Percentiles rank a stretch among this genome's conserved stretches.
Conservation (phyloP, 2,888 invertebrate genomes). For the Dastarcus helophoroides region DNA sequence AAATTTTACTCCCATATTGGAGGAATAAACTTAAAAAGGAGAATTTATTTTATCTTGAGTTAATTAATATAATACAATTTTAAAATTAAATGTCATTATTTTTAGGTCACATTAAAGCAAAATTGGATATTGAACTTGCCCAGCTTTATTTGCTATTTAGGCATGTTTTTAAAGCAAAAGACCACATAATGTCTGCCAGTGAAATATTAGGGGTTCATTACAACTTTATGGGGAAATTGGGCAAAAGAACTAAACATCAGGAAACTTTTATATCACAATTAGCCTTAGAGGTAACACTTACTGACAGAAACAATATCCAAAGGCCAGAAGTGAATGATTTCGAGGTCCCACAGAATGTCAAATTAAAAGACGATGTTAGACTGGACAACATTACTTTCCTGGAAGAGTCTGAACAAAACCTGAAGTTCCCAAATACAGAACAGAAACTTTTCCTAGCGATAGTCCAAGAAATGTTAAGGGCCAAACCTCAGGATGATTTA, state of each 20-base stretch:
- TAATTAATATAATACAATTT: no score
- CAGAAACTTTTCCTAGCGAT: slow-evolving; percentile 70
- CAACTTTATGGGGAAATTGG: slow-evolving; percentile 65
- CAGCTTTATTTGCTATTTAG: slow-evolving; percentile 64
- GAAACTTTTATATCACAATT: slow-evolving; percentile 73
- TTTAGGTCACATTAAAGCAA: slow-evolving; percentile 27
- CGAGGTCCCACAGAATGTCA: slow-evolving; percentile 53
- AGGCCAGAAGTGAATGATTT: slow-evolving; percentile 42
- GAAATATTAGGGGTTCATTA: slow-evolving; percentile 54
- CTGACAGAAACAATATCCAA: slow-evolving; percentile 34
- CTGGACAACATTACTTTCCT: slow-evolving; percentile 66
- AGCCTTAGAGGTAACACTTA: slow-evolving; percentile 51
- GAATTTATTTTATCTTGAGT: no score
- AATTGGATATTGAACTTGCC: slow-evolving; percentile 46
- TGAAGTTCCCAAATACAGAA: slow-evolving; percentile 48
- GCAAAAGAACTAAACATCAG: slow-evolving; percentile 85
- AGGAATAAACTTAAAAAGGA: no score
- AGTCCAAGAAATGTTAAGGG: slow-evolving; percentile 59
- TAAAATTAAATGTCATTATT: no score
- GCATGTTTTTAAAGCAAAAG: slow-evolving; percentile 57
- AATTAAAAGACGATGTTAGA: slow-evolving; percentile 77
- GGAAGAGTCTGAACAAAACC: slow-evolving; percentile 40
- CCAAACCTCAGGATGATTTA: slow-evolving; percentile 69
- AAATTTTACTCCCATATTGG: no score
- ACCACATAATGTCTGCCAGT: slow-evolving; percentile 53